phyloP scores from a whole-genome alignment of 1,140 invertebrate species.

The Ganaspis sp. region DNA sequence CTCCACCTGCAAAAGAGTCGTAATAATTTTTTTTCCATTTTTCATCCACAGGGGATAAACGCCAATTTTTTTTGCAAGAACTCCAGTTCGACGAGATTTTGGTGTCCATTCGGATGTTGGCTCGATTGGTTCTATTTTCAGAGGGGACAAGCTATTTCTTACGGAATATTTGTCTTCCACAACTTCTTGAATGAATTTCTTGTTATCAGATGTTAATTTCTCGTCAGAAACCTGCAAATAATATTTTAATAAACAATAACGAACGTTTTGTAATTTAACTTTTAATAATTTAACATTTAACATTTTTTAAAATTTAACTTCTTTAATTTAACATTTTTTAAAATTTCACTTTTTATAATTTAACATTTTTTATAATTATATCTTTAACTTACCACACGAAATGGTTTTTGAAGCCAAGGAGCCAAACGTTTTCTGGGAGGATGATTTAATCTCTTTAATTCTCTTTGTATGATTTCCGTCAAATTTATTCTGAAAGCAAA shows the following conservation, averaged over 20 bases:
- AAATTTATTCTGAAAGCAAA: not conserved
- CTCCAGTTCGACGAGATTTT: conserved; percentile 83
- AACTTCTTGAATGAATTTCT: conserved; percentile 88
- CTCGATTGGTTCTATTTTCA: conserved; percentile 78
- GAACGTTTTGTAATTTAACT: too few species aligned
- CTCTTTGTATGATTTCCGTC: not conserved
- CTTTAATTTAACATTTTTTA: not conserved
- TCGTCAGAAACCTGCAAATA: conserved; percentile 81
- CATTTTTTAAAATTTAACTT: not conserved
- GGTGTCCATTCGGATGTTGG: conserved; percentile 80
- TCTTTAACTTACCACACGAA: not conserved
- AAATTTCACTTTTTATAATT: too few species aligned
- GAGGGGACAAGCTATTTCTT: conserved; percentile 66
- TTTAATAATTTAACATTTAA: too few species aligned
- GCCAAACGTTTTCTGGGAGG: conserved; percentile 27
- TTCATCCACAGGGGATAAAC: conserved; percentile 94
- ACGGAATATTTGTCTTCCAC: conserved; percentile 81
- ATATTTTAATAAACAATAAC: too few species aligned
- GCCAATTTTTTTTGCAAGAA: conserved; percentile 96
- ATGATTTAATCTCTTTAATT: conserved; percentile 1
- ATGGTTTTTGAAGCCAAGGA: not conserved
- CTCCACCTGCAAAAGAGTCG: conserved; percentile 91
- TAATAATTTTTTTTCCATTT: conserved; percentile 85
- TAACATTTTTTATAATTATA: not conserved
- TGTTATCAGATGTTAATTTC: conserved; percentile 86